Conservation (phyloP, 2,797 vertebrate genomes). For the Gobionotothen gibberifrons region DNA sequence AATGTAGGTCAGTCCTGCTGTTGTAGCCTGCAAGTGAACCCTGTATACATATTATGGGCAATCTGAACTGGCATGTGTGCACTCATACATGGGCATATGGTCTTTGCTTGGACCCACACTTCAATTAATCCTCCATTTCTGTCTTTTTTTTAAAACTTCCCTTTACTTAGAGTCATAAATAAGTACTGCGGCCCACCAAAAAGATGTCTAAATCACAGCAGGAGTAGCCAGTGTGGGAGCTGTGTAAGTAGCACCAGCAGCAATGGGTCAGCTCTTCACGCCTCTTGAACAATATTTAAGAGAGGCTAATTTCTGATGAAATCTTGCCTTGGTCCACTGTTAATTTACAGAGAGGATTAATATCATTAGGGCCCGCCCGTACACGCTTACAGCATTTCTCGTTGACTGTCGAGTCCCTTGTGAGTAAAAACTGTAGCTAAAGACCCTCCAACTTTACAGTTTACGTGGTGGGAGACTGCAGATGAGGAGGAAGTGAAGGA, state of each 20-base stretch:
- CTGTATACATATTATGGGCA: slow-evolving; percentile 62
- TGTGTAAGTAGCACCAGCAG: slow-evolving; percentile 32
- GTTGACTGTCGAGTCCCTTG: slow-evolving; percentile 29
- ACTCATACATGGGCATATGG: slow-evolving; percentile 7
- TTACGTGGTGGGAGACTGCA: slow-evolving; percentile 64
- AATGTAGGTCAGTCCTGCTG: slow-evolving; percentile 84
- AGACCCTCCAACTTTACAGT: slow-evolving; percentile 66
- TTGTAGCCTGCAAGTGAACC: slow-evolving; percentile 72
- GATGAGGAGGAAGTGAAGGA: slow-evolving; percentile 49
- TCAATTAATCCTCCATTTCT: slow-evolving; percentile 37
- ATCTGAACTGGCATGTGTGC: slow-evolving; percentile 57
- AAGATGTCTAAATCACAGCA: slow-evolving; percentile 43
- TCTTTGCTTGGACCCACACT: slow-evolving; percentile 4
- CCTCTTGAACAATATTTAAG: slow-evolving; percentile 39
- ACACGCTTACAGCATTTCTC: slow-evolving; percentile 24
- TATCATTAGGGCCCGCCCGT: slow-evolving; percentile 64
- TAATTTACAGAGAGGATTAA: slow-evolving; percentile 73
- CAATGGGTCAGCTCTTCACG: slow-evolving; percentile 44
- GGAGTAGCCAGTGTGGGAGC: slow-evolving; percentile 45
- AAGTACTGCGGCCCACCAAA: slow-evolving; percentile 10
- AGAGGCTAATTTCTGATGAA: slow-evolving; percentile 55
- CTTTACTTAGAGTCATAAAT: background rate
- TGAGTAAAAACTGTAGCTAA: slow-evolving; percentile 47
- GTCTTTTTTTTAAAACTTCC: background rate
- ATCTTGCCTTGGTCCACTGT: slow-evolving; percentile 49